These are phyloP conservation scores for Pangasius krempfi DNA, from an alignment of 2,797 vertebrate genomes.

Conservation along the genomic window DNA sequence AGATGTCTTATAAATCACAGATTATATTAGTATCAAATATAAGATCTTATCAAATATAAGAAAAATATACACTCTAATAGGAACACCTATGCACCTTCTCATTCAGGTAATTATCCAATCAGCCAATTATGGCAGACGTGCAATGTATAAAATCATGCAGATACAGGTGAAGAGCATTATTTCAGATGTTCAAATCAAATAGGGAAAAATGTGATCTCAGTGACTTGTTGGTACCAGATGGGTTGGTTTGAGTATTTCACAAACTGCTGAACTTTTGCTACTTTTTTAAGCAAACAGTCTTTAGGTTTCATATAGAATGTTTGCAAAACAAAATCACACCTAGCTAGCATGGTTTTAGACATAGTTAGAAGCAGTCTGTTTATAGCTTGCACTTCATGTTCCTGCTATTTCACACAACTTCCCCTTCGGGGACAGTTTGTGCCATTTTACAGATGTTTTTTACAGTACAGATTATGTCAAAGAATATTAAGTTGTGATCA, in stretches of 20 bases:
- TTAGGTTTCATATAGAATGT: not conserved
- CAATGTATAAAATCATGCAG: not conserved
- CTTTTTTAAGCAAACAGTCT: not conserved
- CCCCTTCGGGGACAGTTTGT: no score
- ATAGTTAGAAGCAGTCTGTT: no score
- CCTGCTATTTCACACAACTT: no score
- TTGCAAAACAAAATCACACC: not conserved
- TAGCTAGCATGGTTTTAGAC: no score
- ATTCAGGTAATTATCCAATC: not conserved
- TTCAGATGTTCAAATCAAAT: not conserved
- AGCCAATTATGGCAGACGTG: not conserved
- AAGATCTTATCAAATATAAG: not conserved
- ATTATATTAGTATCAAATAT: not conserved
- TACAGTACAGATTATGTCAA: no score
- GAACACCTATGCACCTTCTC: not conserved
- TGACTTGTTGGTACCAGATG: not conserved
- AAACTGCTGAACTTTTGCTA: not conserved
- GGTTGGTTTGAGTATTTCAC: not conserved
- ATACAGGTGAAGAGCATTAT: not conserved
- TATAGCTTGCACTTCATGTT: no score
- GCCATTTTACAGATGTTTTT: no score
- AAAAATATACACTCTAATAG: not conserved
- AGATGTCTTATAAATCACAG: not conserved
- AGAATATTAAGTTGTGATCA: no score
- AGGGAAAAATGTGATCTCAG: not conserved